These are phyloP conservation scores for Calcarius lapponicus DNA, from an alignment of 2,797 vertebrate species.

Conservation along the genomic window DNA sequence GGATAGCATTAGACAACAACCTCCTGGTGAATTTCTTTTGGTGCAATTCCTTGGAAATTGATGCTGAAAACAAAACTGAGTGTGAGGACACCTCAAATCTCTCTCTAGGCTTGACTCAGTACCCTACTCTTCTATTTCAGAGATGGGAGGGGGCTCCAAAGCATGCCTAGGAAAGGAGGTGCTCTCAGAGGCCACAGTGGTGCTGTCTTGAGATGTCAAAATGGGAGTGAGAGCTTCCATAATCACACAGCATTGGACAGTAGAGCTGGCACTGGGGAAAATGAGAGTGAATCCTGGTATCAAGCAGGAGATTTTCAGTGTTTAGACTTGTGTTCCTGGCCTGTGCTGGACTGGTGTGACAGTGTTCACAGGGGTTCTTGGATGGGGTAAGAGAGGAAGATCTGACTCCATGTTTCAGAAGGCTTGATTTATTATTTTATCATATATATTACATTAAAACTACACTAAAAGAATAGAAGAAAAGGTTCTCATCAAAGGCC, in stretches of 20 bases:
- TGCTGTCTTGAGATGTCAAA: not conserved
- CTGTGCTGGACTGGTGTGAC: not conserved
- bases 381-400: too few relatives aligned
- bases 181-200: not conserved
- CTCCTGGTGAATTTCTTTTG: not conserved
- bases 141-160: not conserved
- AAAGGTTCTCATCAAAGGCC: too few relatives aligned
- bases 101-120: not conserved
- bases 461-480: too few relatives aligned
- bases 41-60: not conserved
- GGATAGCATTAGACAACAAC: not conserved
- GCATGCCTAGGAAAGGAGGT: not conserved
- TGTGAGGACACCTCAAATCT: not conserved
- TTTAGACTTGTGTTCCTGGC: not conserved
- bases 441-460: too few relatives aligned
- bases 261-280: not conserved
- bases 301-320: not conserved
- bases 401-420: too few relatives aligned
- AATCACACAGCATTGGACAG: not conserved
- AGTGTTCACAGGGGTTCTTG: too few relatives aligned
- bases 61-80: not conserved
- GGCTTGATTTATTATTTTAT: too few relatives aligned
- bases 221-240: not conserved
- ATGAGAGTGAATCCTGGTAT: not conserved
- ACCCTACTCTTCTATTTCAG: not conserved